phyloP scores from a whole-genome alignment of 1,140 invertebrate genomes.

The Heliconius eleuchia region DNA sequence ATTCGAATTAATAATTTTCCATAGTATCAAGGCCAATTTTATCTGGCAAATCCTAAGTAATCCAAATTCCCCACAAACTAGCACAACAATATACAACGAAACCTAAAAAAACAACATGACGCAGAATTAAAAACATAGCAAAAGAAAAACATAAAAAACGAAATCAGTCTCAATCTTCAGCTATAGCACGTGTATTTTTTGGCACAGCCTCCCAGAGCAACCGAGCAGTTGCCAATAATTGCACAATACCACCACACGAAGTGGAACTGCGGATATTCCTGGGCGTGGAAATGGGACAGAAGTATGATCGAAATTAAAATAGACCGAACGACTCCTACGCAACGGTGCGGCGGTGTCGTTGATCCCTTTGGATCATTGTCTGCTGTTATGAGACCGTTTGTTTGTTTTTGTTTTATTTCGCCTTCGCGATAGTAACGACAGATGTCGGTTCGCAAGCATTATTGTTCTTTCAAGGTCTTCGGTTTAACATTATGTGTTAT shows the following conservation, averaged over 20 bases:
- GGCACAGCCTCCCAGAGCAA: conserved; percentile 51
- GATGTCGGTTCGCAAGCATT: neutral
- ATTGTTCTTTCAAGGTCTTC: neutral
- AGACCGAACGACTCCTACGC: conserved; percentile 66
- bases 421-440: neutral
- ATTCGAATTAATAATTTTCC: neutral
- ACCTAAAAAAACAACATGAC: neutral
- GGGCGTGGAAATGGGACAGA: conserved; percentile 45
- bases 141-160: conserved; percentile 13
- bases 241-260: conserved; percentile 56
- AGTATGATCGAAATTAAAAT: conserved; percentile 65
- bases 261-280: conserved; percentile 41
- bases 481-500: neutral
- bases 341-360: conserved; percentile 64
- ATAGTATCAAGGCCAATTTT: neutral
- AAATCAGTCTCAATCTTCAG: conserved; percentile 15
- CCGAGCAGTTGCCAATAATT: conserved; percentile 70
- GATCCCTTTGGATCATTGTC: conserved; percentile 64
- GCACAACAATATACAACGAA: neutral
- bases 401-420: conserved; percentile 49
- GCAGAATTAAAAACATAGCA: conserved; percentile 6
- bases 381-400: conserved; percentile 38
- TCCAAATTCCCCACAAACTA: neutral
- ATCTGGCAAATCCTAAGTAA: neutral
- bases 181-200: conserved; percentile 66